Evolutionary conservation across 1,140 invertebrate species (phyloP).

Genomic region (Nebria ingens): DNA sequence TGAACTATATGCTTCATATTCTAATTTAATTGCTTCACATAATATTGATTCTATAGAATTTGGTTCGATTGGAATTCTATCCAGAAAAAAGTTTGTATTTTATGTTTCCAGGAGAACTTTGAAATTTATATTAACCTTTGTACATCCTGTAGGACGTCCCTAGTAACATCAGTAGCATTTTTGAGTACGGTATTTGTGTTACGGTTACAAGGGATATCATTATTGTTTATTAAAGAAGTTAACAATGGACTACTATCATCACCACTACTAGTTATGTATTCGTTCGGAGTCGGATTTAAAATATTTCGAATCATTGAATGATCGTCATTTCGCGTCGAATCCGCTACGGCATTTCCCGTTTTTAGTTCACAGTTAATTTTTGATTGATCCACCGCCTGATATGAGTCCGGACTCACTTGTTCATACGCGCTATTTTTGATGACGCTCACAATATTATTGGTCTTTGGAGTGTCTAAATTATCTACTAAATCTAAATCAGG

Average conservation of each 20-base stretch:
- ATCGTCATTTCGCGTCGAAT: conserved; percentile 22
- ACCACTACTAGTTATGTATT: conserved; percentile 14
- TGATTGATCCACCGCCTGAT: not conserved
- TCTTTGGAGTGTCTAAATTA: not conserved
- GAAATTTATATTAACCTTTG: conserved; percentile 42
- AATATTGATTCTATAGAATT: conserved; percentile 72
- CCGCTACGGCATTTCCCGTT: conserved; percentile 13
- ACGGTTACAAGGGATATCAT: conserved; percentile 23
- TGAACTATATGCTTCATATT: conserved; percentile 61
- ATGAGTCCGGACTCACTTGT: not conserved
- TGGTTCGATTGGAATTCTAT: conserved; percentile 30
- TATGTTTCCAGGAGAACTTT: not conserved
- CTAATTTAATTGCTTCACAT: conserved; percentile 71
- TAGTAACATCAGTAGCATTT: conserved; percentile 35
- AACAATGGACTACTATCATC: conserved; percentile 30
- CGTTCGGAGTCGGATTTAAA: conserved; percentile 22
- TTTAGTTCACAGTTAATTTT: not conserved
- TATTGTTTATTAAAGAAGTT: conserved; percentile 24
- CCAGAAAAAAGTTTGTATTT: conserved; percentile 10
- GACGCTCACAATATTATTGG: not conserved
- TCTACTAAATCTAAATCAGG: not conserved
- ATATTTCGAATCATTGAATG: conserved; percentile 22
- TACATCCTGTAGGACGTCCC: conserved; percentile 53
- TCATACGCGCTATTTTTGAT: not conserved
- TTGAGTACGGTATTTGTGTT: conserved; percentile 15